Evolutionary conservation across 2,113 vertebrate species (phyloP).

Genomic region (Pomatostomus ruficeps): DNA sequence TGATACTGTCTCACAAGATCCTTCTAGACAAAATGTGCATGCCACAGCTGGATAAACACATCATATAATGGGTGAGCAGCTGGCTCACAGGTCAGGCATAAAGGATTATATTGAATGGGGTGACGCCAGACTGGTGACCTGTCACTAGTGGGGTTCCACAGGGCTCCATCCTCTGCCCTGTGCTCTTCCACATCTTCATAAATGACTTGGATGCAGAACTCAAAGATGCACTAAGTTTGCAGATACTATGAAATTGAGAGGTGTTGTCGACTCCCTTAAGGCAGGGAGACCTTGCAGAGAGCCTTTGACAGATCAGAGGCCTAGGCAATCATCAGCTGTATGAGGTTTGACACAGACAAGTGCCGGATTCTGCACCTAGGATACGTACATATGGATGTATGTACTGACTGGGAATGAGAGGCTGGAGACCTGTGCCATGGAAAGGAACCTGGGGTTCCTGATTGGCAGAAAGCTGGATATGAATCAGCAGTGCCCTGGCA

Average conservation of each 20-base stretch:
- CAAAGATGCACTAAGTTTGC: not conserved
- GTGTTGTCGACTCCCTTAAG: not conserved
- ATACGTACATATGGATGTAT: not conserved
- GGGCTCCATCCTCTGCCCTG: not conserved
- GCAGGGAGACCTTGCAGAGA: not conserved
- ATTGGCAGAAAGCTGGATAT: not conserved
- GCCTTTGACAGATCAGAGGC: not conserved
- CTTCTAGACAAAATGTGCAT: not conserved
- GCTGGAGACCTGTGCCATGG: not conserved
- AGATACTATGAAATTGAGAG: not conserved
- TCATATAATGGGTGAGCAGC: not conserved
- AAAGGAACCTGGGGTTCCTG: not conserved
- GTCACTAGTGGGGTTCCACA: not conserved
- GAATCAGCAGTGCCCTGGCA: not conserved
- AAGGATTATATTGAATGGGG: not conserved
- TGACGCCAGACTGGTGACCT: not conserved
- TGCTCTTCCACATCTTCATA: not conserved
- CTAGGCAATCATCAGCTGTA: not conserved
- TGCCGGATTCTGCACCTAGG: not conserved
- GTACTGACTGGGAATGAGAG: not conserved
- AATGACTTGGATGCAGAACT: not conserved
- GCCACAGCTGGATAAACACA: not conserved
- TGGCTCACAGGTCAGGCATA: rapidly evolving
- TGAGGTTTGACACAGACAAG: not conserved
- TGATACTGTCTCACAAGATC: rapidly evolving